A percentile compares a stretch with the other conserved stretches of the same genome.
These are phyloP conservation scores for Oxycera nigricornis DNA, from an alignment of 2,888 invertebrate genomes.

Conservation along the genomic window DNA sequence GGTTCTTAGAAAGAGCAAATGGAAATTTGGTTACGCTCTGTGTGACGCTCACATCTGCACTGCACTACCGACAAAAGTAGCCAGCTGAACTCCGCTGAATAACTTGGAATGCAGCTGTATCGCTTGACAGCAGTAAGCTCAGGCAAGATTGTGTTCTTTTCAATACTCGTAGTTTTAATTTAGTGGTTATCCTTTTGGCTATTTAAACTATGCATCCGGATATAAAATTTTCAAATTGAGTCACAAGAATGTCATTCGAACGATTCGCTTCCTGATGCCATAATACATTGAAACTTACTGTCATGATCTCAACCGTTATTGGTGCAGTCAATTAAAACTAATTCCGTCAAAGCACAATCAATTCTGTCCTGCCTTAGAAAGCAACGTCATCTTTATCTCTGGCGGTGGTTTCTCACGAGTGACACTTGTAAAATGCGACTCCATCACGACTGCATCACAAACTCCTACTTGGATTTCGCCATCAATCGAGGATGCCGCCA, in stretches of 20 bases:
- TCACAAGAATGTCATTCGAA: background rate
- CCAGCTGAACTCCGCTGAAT: too few relatives aligned
- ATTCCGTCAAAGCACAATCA: background rate
- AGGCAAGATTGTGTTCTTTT: too few relatives aligned
- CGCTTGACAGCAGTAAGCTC: too few relatives aligned
- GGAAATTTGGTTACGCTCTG: too few relatives aligned
- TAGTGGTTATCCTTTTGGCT: too few relatives aligned
- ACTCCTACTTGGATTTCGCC: background rate
- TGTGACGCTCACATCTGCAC: too few relatives aligned
- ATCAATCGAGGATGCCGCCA: background rate
- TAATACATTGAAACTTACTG: background rate
- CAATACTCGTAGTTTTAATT: too few relatives aligned
- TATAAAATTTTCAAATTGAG: background rate
- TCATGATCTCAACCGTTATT: background rate
- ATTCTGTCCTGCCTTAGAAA: background rate
- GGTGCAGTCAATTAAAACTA: background rate
- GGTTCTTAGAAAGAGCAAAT: too few relatives aligned
- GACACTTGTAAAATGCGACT: constrained; percentile 15
- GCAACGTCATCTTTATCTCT: background rate
- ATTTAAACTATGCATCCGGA: too few relatives aligned
- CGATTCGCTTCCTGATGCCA: too few relatives aligned
- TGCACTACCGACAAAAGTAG: too few relatives aligned
- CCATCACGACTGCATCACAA: background rate
- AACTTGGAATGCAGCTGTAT: too few relatives aligned
- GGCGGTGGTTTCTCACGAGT: background rate